These are phyloP conservation scores for Caenorhabditis drosophilae DNA, from an alignment of 2,888 invertebrate genomes.

Conservation along the genomic window DNA sequence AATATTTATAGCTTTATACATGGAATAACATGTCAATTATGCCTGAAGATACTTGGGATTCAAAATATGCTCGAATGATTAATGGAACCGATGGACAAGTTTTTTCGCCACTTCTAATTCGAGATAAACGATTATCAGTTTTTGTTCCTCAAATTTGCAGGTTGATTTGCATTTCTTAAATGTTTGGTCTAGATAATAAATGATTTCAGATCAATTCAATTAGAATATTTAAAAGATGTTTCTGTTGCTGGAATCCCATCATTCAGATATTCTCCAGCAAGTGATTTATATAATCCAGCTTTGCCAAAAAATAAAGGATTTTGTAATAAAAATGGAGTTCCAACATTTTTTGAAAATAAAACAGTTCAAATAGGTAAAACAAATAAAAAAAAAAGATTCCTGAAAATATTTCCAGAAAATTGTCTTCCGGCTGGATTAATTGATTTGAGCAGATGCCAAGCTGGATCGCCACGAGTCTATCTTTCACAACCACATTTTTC, in stretches of 20 bases:
- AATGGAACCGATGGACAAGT: conserved; percentile 65
- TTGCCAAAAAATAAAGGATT: conserved; percentile 52
- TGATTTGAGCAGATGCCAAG: conserved; percentile 61
- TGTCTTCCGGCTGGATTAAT: conserved; percentile 64
- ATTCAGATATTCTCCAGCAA: conserved; percentile 53
- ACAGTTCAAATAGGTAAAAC: conserved; percentile 52
- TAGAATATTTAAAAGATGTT: conserved; percentile 49
- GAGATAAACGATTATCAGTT: conserved; percentile 35
- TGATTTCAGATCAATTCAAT: conserved; percentile 41
- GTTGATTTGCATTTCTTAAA: conserved; percentile 1
- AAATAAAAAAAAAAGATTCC: neutral
- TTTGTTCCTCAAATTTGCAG: conserved; percentile 30
- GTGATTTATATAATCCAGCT: conserved; percentile 53
- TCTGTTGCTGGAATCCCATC: conserved; percentile 47
- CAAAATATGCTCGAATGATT: conserved; percentile 56
- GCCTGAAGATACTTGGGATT: conserved; percentile 54
- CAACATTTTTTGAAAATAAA: conserved; percentile 58
- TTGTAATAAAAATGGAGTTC: conserved; percentile 58
- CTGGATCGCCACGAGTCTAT: conserved; percentile 63
- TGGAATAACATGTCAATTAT: conserved; percentile 59
- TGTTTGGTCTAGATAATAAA: neutral
- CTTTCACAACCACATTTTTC: conserved; percentile 63
- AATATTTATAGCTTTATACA: conserved; percentile 47
- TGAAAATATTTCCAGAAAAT: conserved; percentile 36
- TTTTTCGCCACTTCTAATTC: conserved; percentile 55